A percentile compares a stretch with the other conserved stretches of the same genome.
phyloP scores from a whole-genome alignment of 2,888 invertebrate genomes.

The Cabera pusaria region DNA sequence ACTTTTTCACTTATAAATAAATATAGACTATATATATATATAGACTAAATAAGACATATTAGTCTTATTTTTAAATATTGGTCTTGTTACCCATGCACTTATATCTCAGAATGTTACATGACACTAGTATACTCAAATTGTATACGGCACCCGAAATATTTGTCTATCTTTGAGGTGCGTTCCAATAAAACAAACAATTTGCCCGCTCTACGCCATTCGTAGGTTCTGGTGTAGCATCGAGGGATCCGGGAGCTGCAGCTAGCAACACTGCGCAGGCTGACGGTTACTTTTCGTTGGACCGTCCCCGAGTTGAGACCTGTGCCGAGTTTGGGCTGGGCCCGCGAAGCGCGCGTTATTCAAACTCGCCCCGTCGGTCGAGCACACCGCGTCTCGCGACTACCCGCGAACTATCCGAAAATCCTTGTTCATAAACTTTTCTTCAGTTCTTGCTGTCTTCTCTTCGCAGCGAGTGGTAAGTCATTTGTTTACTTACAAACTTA shows the following conservation, averaged over 20 bases:
- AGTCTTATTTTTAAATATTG: too few species aligned
- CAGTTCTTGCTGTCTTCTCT: conserved; percentile 39
- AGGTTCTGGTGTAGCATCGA: too few species aligned
- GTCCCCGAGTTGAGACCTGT: conserved; percentile 24
- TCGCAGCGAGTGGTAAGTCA: conserved; percentile 60
- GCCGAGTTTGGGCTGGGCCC: conserved; percentile 3
- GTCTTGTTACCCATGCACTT: too few species aligned
- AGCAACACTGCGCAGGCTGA: conserved; percentile 17
- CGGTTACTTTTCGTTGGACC: conserved; percentile 26
- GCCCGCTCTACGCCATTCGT: not conserved
- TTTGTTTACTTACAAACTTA: conserved; percentile 44
- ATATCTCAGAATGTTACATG: too few species aligned
- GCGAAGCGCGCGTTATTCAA: conserved; percentile 32
- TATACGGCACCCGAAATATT: too few species aligned
- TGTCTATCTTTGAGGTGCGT: too few species aligned
- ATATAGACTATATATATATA: too few species aligned
- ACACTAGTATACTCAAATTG: too few species aligned
- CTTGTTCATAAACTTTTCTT: conserved; percentile 42
- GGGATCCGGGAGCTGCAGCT: conserved; percentile 9
- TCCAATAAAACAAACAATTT: not conserved
- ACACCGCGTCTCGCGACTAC: conserved; percentile 34
- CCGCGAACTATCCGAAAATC: conserved; percentile 22
- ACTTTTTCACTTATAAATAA: too few species aligned
- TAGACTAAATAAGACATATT: too few species aligned
- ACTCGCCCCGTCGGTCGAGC: conserved; percentile 34